Evolutionary conservation across 2,797 vertebrate genomes (phyloP), one percentile per base, ranked within the genome.

Genomic region (Tapera naevia): DNA sequence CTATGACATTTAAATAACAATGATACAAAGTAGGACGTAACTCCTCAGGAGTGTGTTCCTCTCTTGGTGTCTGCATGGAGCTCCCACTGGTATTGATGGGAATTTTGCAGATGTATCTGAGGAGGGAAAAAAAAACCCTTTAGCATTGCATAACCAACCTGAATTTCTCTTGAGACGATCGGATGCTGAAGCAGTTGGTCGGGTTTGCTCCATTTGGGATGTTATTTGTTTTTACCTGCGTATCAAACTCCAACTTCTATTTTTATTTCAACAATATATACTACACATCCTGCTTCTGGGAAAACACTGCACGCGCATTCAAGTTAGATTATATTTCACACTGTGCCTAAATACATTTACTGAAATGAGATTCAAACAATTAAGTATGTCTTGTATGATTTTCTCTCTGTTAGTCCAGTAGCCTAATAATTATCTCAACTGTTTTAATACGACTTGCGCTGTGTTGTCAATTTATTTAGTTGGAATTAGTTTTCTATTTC

Each of bases 401-500:
- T 89, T 97, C 96, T 90, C 91, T 97, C 97, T 76, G 89, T 97
- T 97, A 94, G 96, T 97, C 95, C 94, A 86, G 90, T 11, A 67
- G 91, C 93, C 93, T 95, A 95, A 97, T 97, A 95, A 97, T 97
- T 93, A 95, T 94, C 90, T 97, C 88, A 78, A 96, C 94, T 95
- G 85, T 86, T 97, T 96, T 98, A 97, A 97, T 97, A 89, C 86
- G 95, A 95, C 96, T 97, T 95, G 93, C 75, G 19, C 89, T 67
- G 95, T 27, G 95, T 95, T 96, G 96, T 97, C 97, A 95, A 96
- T 98, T 98, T 98, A 96, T 97, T 97, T 97, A 94, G 97, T 97
- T 97, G 97, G 96, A 97, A 98, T 98, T 98, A 97, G 97, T 98
- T 98, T 97, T 69, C 95, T 96, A 95, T 97, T 97, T 98, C 96